phyloP scores from a whole-genome alignment of 2,113 vertebrate genomes.

The Thymallus thymallus region DNA sequence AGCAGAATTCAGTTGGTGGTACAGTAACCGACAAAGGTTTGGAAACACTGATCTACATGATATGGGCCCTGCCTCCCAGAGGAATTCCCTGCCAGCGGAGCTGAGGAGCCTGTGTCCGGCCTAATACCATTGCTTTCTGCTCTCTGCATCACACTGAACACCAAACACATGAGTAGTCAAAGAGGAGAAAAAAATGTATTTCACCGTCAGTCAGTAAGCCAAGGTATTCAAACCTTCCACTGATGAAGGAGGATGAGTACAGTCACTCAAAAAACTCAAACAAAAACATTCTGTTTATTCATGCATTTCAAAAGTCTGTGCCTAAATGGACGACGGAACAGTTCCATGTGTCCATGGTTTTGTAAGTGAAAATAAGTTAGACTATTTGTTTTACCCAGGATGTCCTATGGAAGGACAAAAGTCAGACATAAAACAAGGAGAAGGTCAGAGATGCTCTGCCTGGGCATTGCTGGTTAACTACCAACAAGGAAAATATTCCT shows the following conservation, averaged over 20 bases:
- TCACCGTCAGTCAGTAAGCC: not conserved
- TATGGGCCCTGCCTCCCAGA: slow-evolving; percentile 40
- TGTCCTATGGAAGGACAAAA: slow-evolving; percentile 60
- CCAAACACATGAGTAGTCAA: slow-evolving; percentile 29
- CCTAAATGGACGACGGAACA: not conserved
- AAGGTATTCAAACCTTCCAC: not conserved
- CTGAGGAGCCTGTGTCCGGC: slow-evolving; percentile 25
- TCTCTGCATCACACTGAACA: slow-evolving; percentile 29
- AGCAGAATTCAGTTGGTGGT: no score
- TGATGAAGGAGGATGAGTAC: slow-evolving; percentile 11
- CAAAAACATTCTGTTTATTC: no score
- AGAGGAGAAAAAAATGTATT: not conserved
- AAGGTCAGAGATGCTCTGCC: slow-evolving; percentile 22
- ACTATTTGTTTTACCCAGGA: slow-evolving; percentile 60
- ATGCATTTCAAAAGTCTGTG: not conserved
- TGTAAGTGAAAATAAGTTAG: slow-evolving; percentile 14
- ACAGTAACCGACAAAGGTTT: no score
- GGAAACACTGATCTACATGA: slow-evolving; percentile 9
- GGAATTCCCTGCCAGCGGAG: slow-evolving; percentile 31
- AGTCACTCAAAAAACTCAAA: not conserved
- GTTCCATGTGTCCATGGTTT: not conserved
- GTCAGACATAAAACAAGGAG: slow-evolving; percentile 26
- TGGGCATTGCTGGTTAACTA: slow-evolving; percentile 6
- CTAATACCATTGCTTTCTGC: slow-evolving; percentile 19
- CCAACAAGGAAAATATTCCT: slow-evolving; percentile 48